A percentile compares a stretch with the other conserved stretches of the same genome.
Evolutionary conservation across 2,797 vertebrate species (phyloP).

Genomic region (Microhierax caerulescens): DNA sequence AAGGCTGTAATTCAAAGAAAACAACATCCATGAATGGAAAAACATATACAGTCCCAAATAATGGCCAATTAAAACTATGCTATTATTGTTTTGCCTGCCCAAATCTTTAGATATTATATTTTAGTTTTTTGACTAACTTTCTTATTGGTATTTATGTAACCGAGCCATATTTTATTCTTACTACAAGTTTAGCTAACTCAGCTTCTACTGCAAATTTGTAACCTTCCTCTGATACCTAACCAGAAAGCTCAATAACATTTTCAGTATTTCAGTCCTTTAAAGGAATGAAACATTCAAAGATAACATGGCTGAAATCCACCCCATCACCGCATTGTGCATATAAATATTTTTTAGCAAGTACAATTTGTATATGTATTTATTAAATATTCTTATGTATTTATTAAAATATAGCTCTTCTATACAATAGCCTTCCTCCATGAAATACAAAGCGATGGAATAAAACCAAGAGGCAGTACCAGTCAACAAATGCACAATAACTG

Average conservation of each 20-base stretch:
- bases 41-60: not conserved
- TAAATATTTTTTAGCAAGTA: not conserved
- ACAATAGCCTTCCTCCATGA: not conserved
- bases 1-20: not conserved
- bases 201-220: not conserved
- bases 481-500: not conserved
- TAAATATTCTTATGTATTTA: too few relatives aligned
- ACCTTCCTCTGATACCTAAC: not conserved
- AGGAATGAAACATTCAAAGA: not conserved
- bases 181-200: not conserved
- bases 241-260: not conserved
- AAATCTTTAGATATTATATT: not conserved
- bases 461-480: not conserved
- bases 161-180: not conserved
- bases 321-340: not conserved
- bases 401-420: not conserved
- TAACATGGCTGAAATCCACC: not conserved
- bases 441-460: not conserved
- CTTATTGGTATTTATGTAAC: not conserved
- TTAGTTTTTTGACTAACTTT: not conserved
- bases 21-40: not conserved
- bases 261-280: not conserved
- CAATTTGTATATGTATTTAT: too few relatives aligned
- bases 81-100: not conserved
- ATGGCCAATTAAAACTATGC: not conserved